Percentiles rank a stretch among this genome's conserved stretches.
phyloP scores from a whole-genome alignment of 2,797 vertebrate species.

The Micropoecilia bifurca region DNA sequence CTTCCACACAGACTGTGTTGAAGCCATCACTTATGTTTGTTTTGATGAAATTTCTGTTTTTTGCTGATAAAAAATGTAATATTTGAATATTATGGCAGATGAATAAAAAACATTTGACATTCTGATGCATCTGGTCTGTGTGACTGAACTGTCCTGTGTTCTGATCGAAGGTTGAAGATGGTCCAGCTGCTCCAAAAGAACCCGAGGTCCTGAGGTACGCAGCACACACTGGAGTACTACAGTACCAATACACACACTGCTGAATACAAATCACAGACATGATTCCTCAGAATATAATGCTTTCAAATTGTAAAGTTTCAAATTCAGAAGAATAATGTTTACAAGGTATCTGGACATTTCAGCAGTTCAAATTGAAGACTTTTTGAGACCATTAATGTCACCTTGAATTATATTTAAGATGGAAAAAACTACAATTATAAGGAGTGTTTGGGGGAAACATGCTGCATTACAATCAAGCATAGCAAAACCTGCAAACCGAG shows the following conservation, averaged over 20 bases:
- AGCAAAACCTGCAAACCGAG: no score
- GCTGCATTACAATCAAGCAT: no score
- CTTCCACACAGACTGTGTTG: background rate
- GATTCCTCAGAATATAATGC: background rate
- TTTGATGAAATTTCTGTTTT: background rate
- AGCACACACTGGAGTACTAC: background rate
- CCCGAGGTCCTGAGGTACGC: conserved; percentile 91
- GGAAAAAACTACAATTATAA: no score
- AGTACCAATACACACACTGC: accelerated
- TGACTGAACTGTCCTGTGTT: conserved; percentile 3
- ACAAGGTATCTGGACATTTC: no score
- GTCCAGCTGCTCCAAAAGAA: conserved; percentile 84
- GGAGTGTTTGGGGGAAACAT: no score
- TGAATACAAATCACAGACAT: no score
- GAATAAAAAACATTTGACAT: background rate
- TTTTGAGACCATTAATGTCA: no score
- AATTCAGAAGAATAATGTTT: background rate
- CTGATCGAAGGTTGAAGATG: conserved; percentile 79
- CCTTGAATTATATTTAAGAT: no score
- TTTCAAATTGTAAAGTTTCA: background rate
- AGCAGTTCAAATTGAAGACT: no score
- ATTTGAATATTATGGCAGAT: background rate
- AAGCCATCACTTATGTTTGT: background rate
- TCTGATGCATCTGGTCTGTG: background rate
- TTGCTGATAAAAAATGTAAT: background rate